Conservation (phyloP, 1,140 invertebrate species). For the Agrypnia vestita region DNA sequence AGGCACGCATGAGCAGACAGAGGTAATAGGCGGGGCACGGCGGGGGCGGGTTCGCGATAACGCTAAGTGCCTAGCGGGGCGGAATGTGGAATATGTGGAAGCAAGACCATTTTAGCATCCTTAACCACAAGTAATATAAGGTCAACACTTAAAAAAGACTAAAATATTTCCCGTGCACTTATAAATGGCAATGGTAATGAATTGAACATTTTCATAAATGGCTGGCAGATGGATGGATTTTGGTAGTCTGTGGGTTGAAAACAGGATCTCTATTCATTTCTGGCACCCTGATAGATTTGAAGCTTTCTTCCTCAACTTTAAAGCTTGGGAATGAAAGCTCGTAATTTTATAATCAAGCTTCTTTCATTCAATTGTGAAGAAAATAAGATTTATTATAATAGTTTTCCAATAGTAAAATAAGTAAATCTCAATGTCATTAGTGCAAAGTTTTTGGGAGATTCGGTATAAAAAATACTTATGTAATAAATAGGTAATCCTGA, state of each 20-base stretch:
- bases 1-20: conserved; percentile 12
- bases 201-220: background rate
- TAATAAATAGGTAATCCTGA: no score
- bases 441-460: no score
- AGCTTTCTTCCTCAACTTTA: conserved; percentile 44
- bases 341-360: conserved; percentile 5
- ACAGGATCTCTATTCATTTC: conserved; percentile 29
- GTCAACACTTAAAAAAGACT: conserved; percentile 1
- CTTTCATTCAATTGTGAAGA: background rate
- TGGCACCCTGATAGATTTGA: conserved; percentile 24
- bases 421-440: no score
- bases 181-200: background rate
- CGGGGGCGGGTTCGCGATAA: conserved; percentile 33
- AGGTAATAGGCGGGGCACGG: background rate
- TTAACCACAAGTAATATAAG: conserved; percentile 2
- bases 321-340: conserved; percentile 33
- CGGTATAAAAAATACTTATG: no score
- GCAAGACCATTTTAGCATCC: background rate
- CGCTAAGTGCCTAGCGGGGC: conserved; percentile 12
- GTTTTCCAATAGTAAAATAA: no score
- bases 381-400: no score
- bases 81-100: conserved; percentile 23
- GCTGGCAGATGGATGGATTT: background rate
- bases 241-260: background rate
- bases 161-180: background rate